A percentile compares a stretch with the other conserved stretches of the same genome.
phyloP scores from a whole-genome alignment of 2,113 vertebrate genomes.

The Bubalus kerabau region DNA sequence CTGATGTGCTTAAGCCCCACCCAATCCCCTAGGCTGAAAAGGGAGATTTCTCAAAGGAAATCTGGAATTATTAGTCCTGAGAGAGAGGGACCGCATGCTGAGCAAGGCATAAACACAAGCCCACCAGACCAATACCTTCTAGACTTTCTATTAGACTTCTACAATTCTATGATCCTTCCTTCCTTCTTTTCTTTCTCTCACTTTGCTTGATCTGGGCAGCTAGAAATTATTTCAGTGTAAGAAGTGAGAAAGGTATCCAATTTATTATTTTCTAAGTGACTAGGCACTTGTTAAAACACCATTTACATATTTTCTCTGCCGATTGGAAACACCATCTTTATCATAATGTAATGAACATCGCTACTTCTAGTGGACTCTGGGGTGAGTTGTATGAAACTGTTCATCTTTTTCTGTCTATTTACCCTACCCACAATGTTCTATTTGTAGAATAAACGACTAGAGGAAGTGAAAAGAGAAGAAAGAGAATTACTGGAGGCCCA shows the following conservation, averaged over 20 bases:
- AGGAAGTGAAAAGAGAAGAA: conserved; percentile 85
- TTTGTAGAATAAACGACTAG: conserved; percentile 79
- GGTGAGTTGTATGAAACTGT: not conserved
- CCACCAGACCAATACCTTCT: not conserved
- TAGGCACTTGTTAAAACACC: not conserved
- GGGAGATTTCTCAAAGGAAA: not conserved
- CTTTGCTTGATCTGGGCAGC: not conserved
- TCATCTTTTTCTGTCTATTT: not conserved
- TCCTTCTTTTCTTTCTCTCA: not conserved
- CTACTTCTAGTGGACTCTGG: not conserved
- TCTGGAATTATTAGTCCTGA: not conserved
- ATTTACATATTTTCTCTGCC: not conserved
- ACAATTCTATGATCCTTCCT: not conserved
- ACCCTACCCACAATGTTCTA: not conserved
- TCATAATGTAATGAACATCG: not conserved
- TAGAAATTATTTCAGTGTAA: not conserved
- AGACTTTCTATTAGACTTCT: not conserved
- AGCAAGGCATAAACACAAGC: not conserved
- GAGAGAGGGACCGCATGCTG: no score
- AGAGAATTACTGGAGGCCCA: conserved; percentile 83
- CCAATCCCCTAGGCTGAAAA: not conserved
- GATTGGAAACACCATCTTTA: not conserved
- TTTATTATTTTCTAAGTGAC: not conserved
- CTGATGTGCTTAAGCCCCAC: not conserved
- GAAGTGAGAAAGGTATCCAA: not conserved